Evolutionary conservation across 1,140 invertebrate genomes (phyloP), one percentile per base, ranked within the genome.

Genomic region (Aphidius gifuensis): DNA sequence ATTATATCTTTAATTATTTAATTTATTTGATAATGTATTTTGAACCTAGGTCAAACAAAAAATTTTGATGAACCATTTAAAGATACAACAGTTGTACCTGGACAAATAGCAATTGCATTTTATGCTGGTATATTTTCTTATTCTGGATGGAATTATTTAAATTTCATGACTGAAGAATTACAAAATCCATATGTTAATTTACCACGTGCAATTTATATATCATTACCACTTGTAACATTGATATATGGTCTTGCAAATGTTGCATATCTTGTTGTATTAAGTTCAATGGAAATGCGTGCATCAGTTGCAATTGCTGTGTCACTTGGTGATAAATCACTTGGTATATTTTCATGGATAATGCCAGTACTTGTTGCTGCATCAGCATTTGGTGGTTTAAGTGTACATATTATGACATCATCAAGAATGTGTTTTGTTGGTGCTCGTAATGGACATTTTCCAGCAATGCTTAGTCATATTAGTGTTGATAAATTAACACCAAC

Each of bases 61-160:
- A 87, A 95, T 74, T 97, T 98, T 68, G 74, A 84, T 4, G 81
- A 88, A 70, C 85, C 92, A 1, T 97, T 95, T 81, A 86, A 87
- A 59, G 86, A 88, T 44, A 92, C 93, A 1, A 87, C 87, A 51
- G 87, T 84, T 0, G 88, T 92, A 74, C 87, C 93, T 5, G 91
- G 92, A 48, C 88, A 91, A 76, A 88, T 96, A 71, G 92, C 94
- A 0, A 84, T 96, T 42, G 92, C 93, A 4, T 92, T 98, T 75
- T 98, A 98, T 79, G 93, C 92, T 1, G 96, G 95, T 66, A 90
- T 98, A 69, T 98, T 97, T 80, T 96, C 95, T 1, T 98, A 97
- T 79, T 95, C 94, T 58, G 96, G 96, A 66, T 98, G 94, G 93
- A 96, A 92, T 80, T 98, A 96, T 75, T 81, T 98, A 49, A 98